Conservation (phyloP, 2,888 invertebrate genomes). For the Furcula furcula region DNA sequence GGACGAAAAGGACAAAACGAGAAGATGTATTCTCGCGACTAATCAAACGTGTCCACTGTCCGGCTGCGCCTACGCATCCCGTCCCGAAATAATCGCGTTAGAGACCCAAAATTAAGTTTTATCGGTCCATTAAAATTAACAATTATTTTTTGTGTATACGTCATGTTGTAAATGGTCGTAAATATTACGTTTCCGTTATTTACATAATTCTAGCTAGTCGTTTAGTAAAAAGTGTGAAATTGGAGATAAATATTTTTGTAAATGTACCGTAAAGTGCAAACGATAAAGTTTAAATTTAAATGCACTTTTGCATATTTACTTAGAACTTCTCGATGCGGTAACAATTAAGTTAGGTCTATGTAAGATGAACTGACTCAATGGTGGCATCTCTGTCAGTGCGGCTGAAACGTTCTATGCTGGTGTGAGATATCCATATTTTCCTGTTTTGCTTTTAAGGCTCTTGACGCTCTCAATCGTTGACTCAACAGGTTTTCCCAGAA, state of each 20-base stretch:
- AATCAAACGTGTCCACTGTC: constrained; percentile 78
- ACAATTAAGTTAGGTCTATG: constrained; percentile 49
- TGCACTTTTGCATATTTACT: constrained; percentile 19
- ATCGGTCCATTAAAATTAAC: constrained; percentile 6
- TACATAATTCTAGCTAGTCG: constrained; percentile 46
- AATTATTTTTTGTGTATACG: constrained; percentile 12
- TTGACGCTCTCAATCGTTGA: constrained; percentile 66
- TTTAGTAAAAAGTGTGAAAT: constrained; percentile 44
- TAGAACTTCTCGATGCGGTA: constrained; percentile 39
- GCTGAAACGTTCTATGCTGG: constrained; percentile 21
- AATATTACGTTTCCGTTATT: constrained; percentile 36
- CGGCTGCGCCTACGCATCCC: constrained; percentile 64
- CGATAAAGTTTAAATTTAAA: constrained; percentile 34
- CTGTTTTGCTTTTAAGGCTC: constrained; percentile 30
- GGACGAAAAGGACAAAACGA: constrained; percentile 53
- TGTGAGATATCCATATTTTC: constrained; percentile 47
- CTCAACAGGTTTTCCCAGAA: constrained; percentile 70
- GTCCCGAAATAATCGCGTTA: constrained; percentile 43
- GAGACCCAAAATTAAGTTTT: constrained; percentile 2
- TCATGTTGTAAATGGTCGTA: constrained; percentile 17
- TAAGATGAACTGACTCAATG: constrained; percentile 45
- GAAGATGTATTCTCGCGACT: constrained; percentile 64
- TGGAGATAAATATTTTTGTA: constrained; percentile 52
- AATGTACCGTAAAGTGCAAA: constrained; percentile 23
- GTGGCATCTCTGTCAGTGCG: constrained; percentile 36